These are phyloP conservation scores for Forbesichthys papilliferus DNA, from an alignment of 2,113 vertebrate genomes.

Conservation along the genomic window DNA sequence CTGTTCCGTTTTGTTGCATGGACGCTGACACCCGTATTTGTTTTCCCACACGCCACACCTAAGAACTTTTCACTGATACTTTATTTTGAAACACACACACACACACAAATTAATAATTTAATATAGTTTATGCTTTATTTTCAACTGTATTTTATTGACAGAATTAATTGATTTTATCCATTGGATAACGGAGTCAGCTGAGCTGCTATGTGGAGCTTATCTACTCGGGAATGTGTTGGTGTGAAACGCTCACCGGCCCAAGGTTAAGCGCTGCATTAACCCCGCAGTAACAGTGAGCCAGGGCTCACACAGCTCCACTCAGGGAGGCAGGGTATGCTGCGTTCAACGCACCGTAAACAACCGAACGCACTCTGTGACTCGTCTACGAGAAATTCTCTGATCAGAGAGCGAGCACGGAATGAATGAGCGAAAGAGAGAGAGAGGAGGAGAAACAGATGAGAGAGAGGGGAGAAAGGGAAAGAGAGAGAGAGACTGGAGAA, in stretches of 20 bases:
- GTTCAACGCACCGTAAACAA: conserved; percentile 36
- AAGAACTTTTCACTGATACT: conserved; percentile 44
- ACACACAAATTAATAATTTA: no score
- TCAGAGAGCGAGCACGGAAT: neutral
- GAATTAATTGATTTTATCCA: no score
- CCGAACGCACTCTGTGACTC: conserved; percentile 55
- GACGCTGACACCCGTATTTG: neutral
- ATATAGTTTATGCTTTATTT: no score
- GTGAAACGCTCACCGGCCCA: conserved; percentile 23
- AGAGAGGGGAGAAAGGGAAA: conserved; percentile 6
- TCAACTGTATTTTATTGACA: no score
- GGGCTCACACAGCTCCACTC: no score
- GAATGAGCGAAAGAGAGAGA: conserved; percentile 14
- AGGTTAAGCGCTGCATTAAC: neutral
- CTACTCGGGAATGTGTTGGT: conserved; percentile 26
- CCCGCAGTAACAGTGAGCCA: no score
- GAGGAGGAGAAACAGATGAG: neutral
- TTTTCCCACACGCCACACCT: conserved; percentile 42
- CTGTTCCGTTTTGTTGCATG: conserved; percentile 3
- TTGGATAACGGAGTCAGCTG: neutral
- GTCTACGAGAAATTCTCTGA: conserved; percentile 49
- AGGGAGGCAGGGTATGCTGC: no score
- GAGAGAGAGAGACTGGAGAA: neutral
- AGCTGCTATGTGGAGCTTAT: conserved; percentile 22
- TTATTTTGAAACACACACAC: conserved; percentile 13